Evolutionary conservation across 2,113 vertebrate genomes (phyloP).

Genomic region (Delphinapterus leucas): DNA sequence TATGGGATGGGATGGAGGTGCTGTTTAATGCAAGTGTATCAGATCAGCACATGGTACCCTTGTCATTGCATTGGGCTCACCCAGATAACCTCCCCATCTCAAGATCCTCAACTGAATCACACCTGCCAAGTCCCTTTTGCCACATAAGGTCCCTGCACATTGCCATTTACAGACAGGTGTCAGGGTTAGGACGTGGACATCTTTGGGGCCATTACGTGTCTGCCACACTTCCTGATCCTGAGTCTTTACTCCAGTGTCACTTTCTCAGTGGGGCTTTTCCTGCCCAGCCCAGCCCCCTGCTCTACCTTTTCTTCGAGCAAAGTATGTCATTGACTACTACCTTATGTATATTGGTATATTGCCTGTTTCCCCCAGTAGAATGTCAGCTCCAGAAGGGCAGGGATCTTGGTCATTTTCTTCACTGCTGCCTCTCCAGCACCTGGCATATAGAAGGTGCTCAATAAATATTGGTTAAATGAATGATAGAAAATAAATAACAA

Average conservation of each 20-base stretch:
- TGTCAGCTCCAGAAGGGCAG: not conserved
- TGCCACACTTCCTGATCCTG: not conserved
- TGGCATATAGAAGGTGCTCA: not conserved
- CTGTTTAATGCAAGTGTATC: not conserved
- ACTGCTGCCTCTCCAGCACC: not conserved
- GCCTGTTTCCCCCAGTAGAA: not conserved
- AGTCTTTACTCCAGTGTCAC: not conserved
- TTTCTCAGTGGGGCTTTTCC: not conserved
- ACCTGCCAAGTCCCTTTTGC: not conserved
- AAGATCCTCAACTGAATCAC: not conserved
- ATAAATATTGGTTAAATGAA: not conserved
- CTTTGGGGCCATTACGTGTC: not conserved
- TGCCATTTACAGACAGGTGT: not conserved
- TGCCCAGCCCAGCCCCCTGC: not conserved
- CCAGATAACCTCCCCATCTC: not conserved
- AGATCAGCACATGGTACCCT: not conserved
- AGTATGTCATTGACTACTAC: no score
- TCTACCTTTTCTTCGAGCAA: not conserved
- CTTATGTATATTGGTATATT: not conserved
- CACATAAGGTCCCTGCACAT: not conserved
- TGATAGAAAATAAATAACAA: no score
- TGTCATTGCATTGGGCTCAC: not conserved
- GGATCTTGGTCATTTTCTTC: not conserved
- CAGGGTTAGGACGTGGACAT: not conserved
- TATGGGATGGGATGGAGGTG: not conserved